Percentiles rank a stretch among this genome's conserved stretches.
Evolutionary conservation across 2,888 invertebrate genomes (phyloP).

Genomic region (Syrista parreyssii): DNA sequence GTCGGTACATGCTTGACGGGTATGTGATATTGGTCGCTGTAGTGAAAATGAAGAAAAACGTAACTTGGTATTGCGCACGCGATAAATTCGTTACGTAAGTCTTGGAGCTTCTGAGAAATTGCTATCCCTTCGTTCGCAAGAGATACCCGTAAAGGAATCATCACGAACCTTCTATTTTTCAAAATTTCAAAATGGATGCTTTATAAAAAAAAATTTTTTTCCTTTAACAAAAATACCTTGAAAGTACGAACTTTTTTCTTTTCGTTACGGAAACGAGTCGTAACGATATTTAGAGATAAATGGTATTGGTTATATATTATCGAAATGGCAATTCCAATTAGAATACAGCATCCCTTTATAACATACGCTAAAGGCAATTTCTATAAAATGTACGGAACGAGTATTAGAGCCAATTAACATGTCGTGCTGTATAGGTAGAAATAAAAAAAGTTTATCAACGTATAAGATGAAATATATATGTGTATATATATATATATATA

Average conservation of each 20-base stretch:
- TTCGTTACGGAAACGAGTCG: neutral
- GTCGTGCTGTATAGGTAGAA: neutral
- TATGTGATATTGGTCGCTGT: neutral
- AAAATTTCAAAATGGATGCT: neutral
- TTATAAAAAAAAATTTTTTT: too few species aligned
- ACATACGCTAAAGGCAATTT: neutral
- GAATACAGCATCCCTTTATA: neutral
- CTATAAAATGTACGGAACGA: neutral
- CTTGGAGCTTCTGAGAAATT: neutral
- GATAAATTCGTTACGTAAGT: neutral
- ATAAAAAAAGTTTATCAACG: neutral
- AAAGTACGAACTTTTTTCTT: neutral
- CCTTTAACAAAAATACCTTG: neutral
- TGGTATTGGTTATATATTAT: neutral
- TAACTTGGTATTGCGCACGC: neutral
- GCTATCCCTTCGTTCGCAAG: neutral
- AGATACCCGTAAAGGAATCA: neutral
- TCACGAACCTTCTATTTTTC: neutral
- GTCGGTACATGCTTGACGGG: neutral
- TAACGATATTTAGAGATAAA: neutral
- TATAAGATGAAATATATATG: neutral
- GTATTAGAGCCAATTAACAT: too few species aligned
- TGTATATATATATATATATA: neutral
- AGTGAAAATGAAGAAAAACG: neutral
- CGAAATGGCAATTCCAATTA: neutral